phyloP scores from a whole-genome alignment of 2,888 invertebrate species.

The Piscicola geometra region DNA sequence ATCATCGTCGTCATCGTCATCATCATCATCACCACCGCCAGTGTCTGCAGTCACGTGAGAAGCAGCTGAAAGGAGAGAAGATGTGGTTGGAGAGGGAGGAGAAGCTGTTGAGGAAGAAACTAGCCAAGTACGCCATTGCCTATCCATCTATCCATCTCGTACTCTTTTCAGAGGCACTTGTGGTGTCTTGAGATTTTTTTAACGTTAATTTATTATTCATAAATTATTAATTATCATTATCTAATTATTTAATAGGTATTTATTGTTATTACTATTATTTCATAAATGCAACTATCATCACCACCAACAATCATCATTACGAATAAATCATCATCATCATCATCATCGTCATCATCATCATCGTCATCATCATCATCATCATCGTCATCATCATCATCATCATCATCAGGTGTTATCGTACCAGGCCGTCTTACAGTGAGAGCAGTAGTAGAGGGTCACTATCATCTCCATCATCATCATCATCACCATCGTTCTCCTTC shows the following conservation, averaged over 20 bases:
- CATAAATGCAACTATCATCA: no score
- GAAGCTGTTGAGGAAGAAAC: neutral
- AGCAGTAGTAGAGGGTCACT: conserved; percentile 8
- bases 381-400: conserved; percentile 4
- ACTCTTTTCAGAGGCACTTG: neutral
- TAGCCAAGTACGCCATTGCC: neutral
- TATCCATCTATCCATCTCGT: no score
- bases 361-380: no score
- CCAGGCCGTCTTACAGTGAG: conserved; percentile 8
- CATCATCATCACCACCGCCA: neutral
- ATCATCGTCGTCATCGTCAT: no score
- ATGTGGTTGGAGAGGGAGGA: conserved; percentile 3
- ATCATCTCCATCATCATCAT: conserved; percentile 14
- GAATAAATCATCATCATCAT: neutral
- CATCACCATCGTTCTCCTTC: conserved; percentile 13
- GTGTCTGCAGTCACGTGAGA: conserved; percentile 5
- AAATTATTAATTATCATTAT: neutral
- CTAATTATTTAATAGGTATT: no score
- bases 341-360: neutral
- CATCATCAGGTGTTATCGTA: conserved; percentile 4
- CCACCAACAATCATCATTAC: conserved; percentile 5
- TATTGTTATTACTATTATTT: no score
- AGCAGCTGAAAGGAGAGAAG: conserved; percentile 5
- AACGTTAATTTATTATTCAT: neutral
- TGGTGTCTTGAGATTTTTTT: neutral